A percentile compares a stretch with the other conserved stretches of the same genome.
Conservation (phyloP, 2,797 vertebrate genomes). For the Coccyzus lansbergi region DNA sequence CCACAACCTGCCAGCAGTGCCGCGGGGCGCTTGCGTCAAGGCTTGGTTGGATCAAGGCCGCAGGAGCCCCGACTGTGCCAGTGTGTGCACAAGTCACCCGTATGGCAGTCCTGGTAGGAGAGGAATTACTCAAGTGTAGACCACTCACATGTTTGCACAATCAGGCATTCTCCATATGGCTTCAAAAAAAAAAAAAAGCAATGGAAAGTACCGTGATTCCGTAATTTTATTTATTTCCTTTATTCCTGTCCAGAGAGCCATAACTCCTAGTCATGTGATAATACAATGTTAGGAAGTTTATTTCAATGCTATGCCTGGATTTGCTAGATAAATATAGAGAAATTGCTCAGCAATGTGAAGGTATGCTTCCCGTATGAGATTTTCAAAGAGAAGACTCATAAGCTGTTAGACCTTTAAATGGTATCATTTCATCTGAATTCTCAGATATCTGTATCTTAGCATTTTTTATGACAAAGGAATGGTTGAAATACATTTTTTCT, state of each 20-base stretch:
- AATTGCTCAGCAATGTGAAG: conserved; percentile 58
- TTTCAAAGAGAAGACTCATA: conserved; percentile 39
- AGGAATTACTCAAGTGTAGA: neutral
- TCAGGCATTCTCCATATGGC: neutral
- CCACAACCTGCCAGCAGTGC: neutral
- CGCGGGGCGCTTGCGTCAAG: accelerated
- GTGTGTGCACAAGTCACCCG: neutral
- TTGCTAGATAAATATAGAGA: conserved; percentile 32
- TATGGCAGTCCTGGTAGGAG: neutral
- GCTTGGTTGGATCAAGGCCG: neutral
- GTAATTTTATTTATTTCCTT: conserved; percentile 27
- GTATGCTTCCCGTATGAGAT: conserved; percentile 33
- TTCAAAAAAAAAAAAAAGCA: neutral
- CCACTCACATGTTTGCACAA: neutral
- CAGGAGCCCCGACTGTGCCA: accelerated
- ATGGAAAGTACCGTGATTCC: conserved; percentile 22
- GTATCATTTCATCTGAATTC: conserved; percentile 65
- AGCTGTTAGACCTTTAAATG: conserved; percentile 42
- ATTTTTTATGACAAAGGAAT: conserved; percentile 69
- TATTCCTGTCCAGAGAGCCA: conserved; percentile 46
- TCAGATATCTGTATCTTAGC: conserved; percentile 64
- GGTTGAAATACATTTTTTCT: conserved; percentile 68
- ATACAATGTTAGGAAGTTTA: conserved; percentile 27
- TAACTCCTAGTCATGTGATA: conserved; percentile 35
- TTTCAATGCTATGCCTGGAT: conserved; percentile 39